Percentiles rank a stretch among this genome's conserved stretches.
Evolutionary conservation across 1,140 invertebrate species (phyloP).

Genomic region (Drosophila pseudoananassae): DNA sequence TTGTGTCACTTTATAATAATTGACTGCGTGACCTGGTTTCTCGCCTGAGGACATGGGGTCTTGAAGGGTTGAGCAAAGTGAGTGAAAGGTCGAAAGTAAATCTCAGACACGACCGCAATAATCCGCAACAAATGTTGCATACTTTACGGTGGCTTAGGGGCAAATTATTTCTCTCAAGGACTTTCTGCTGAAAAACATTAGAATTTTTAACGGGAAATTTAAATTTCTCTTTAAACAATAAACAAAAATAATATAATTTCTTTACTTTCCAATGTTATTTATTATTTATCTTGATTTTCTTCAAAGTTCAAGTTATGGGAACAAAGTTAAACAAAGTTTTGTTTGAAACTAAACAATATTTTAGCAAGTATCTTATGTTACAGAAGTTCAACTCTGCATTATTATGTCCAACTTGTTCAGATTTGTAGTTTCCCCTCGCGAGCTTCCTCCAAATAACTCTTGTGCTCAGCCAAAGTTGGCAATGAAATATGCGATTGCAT

Average conservation of each 20-base stretch:
- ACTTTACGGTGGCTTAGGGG: conserved; percentile 20
- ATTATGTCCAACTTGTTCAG: conserved; percentile 12
- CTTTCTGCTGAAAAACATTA: neutral
- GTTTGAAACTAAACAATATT: neutral
- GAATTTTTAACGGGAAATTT: too few relatives aligned
- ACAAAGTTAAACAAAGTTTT: conserved; percentile 1
- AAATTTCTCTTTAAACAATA: too few relatives aligned
- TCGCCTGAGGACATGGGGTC: neutral
- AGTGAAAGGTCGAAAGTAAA: conserved; percentile 22
- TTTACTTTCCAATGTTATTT: neutral
- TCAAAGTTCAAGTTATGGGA: neutral
- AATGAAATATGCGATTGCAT: conserved; percentile 60
- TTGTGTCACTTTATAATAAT: conserved; percentile 74
- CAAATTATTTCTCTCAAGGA: conserved; percentile 10
- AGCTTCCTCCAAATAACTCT: conserved; percentile 5
- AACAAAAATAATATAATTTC: too few relatives aligned
- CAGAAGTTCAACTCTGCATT: neutral
- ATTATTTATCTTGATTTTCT: neutral
- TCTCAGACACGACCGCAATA: conserved; percentile 44
- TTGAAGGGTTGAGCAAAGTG: conserved; percentile 31
- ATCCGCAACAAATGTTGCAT: conserved; percentile 44
- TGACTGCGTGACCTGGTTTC: conserved; percentile 52
- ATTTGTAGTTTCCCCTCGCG: conserved; percentile 19
- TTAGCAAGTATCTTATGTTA: neutral
- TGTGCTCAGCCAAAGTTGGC: conserved; percentile 47